Evolutionary conservation across 2,113 vertebrate species (phyloP), one percentile per base, ranked within the genome.

Genomic region (Vidua chalybeata): DNA sequence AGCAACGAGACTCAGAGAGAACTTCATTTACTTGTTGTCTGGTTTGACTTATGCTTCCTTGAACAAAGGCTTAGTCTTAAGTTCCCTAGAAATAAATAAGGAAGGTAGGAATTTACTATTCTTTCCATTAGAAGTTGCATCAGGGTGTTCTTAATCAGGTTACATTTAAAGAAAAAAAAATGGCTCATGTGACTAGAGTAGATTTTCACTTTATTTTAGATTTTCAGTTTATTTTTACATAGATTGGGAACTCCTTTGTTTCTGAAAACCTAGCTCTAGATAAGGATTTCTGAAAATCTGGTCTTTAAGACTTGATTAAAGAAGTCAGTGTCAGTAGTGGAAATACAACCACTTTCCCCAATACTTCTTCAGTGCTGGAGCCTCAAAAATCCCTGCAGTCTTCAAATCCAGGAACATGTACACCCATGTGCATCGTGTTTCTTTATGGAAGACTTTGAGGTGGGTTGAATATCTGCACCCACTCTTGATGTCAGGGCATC

Each of bases 151-250:
- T 89, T 33, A 56, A 49, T 2, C 21, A 5, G 3, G 4, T 26
- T 43, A 39, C 52, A 28, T 64, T 26, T 37, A 45, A 56, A 69
- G 4, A 10, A 48, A 68, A 9, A 37, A 35, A 26, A 7, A 7
- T 3, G 2, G 0, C 68, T 8, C 2, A 2, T 39, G 14, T 33
- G 7, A 33, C 27, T 11, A 28, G 2, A 54, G 7, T 2, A 62
- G 37, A 62, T 88, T 69, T 79, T 80, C 23, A 41, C 6, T 35
- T 35, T 35, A 35, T 35, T 35, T 35, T 35, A 35, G 35, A 35
- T 35, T 35, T 35, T 35, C 15, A 59, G 11, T 45, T 93, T n/a
- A 54, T 13, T 45, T 68, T 64, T 74, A 5, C 35, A 15, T 5
- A 14, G 18, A 7, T 10, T 69, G 10, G 2, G 43, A 18, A 7